Conservation (phyloP, 2,888 invertebrate species). For the Apocheima hispidaria region DNA sequence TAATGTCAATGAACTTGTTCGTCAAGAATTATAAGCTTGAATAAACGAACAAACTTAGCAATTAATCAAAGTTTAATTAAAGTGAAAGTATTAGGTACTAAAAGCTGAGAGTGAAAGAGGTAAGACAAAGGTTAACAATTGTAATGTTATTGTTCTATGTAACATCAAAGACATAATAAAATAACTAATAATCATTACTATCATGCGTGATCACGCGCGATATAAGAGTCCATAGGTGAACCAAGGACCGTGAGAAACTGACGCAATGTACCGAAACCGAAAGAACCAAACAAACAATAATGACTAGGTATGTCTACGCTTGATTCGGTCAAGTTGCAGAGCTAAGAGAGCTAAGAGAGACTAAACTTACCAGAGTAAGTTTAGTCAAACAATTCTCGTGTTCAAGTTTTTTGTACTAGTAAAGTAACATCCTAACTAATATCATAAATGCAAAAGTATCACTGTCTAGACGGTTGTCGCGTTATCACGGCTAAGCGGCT, state of each 20-base stretch:
- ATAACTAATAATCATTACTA: constrained; percentile 38
- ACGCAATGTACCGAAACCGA: constrained; percentile 1
- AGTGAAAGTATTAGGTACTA: constrained; percentile 19
- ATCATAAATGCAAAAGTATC: no score
- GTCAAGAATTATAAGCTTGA: neutral
- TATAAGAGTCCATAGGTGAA: constrained; percentile 23
- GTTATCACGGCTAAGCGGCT: no score
- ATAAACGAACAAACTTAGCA: neutral
- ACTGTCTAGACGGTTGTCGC: no score
- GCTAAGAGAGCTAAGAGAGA: no score
- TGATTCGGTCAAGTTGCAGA: neutral
- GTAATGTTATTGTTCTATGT: constrained; percentile 28
- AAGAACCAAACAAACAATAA: neutral
- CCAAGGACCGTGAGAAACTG: constrained; percentile 37
- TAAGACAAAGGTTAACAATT: constrained; percentile 32
- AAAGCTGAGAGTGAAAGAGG: constrained; percentile 13
- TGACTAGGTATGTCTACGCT: no score
- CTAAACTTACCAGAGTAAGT: no score
- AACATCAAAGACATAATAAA: constrained; percentile 23
- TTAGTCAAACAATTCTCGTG: neutral
- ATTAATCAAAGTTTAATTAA: neutral
- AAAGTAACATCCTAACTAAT: no score
- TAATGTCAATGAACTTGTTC: constrained; percentile 31
- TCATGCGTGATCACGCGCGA: constrained; percentile 38
- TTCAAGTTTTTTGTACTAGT: neutral